Evolutionary conservation across 2,888 invertebrate genomes (phyloP).

Genomic region (Diachrysia chrysitis): DNA sequence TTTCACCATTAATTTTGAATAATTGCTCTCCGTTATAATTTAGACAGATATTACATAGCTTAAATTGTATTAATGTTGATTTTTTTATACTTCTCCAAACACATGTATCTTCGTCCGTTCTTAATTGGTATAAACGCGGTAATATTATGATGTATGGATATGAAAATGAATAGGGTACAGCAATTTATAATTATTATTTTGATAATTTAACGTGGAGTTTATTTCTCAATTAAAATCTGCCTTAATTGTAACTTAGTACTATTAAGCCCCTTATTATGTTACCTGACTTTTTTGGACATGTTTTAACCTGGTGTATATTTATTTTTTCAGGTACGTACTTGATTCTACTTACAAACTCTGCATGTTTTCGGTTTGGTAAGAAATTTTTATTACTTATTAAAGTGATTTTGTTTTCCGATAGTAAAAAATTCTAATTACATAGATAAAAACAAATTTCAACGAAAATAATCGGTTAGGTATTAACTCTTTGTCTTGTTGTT

Average conservation of each 20-base stretch:
- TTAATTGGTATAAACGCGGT: constrained; percentile 81
- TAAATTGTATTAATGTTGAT: constrained; percentile 84
- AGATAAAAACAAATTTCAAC: background rate
- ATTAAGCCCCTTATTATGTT: constrained; percentile 6
- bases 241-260: constrained; percentile 56
- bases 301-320: constrained; percentile 35
- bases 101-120: constrained; percentile 75
- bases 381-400: background rate
- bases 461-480: background rate
- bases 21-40: constrained; percentile 84
- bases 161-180: constrained; percentile 78
- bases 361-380: constrained; percentile 36
- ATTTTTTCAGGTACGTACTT: constrained; percentile 78
- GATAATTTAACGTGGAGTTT: constrained; percentile 64
- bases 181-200: constrained; percentile 75
- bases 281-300: background rate
- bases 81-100: constrained; percentile 73
- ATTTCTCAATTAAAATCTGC: constrained; percentile 61
- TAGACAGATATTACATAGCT: constrained; percentile 80
- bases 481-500: background rate
- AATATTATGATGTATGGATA: constrained; percentile 80
- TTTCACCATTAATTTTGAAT: constrained; percentile 88
- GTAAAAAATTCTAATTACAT: background rate
- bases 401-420: background rate
- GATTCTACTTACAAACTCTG: background rate